phyloP scores from a whole-genome alignment of 2,797 vertebrate genomes.

The Poecile montanus region DNA sequence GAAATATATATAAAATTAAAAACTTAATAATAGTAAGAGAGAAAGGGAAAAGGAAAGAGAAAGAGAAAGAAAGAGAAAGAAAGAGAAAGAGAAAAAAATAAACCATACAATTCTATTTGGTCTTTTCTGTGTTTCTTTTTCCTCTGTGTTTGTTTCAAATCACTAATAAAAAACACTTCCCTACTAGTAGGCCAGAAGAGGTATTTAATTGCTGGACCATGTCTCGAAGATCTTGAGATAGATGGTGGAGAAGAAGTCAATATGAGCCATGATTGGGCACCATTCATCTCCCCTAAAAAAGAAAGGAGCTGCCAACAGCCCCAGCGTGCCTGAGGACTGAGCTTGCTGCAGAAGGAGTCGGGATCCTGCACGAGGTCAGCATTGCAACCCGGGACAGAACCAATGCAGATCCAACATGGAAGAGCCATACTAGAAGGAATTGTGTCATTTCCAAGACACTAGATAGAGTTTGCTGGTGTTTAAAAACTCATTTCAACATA shows the following conservation, averaged over 20 bases:
- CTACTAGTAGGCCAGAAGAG: neutral
- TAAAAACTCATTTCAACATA: neutral
- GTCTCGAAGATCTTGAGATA: neutral
- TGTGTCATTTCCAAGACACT: neutral
- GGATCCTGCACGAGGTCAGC: neutral
- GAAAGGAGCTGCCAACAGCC: neutral
- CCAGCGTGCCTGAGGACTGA: neutral
- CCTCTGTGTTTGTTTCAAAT: neutral
- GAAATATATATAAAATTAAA: rapidly evolving
- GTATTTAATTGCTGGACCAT: neutral
- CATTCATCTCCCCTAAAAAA: rapidly evolving
- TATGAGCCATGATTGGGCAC: neutral
- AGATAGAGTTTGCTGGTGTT: neutral
- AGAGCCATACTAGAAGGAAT: neutral
- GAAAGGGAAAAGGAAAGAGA: neutral
- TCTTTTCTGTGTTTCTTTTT: neutral
- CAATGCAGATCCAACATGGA: neutral
- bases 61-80: too few species aligned
- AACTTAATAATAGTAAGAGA: neutral
- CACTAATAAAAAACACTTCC: neutral
- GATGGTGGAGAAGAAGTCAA: neutral
- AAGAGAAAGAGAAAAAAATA: too few species aligned
- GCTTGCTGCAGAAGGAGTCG: neutral
- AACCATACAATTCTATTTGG: neutral
- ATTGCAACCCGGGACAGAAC: neutral